A percentile compares a stretch with the other conserved stretches of the same genome.
These are phyloP conservation scores for Myrmophylax atrothorax DNA, from an alignment of 2,113 vertebrate species.

Conservation along the genomic window DNA sequence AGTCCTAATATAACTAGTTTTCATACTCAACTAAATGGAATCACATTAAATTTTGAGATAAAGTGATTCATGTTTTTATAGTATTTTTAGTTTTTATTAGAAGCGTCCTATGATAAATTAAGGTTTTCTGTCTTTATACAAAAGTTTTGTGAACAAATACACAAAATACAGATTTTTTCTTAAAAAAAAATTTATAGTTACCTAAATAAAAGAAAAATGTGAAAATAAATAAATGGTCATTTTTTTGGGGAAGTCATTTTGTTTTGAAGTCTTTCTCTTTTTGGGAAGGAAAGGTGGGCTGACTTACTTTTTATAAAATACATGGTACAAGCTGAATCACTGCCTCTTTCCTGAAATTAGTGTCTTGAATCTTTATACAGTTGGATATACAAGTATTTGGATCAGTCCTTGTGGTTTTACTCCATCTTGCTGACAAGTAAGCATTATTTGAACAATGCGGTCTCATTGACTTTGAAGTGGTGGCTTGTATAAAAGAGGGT, in stretches of 20 bases:
- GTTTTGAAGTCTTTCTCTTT: background rate
- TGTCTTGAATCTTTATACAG: background rate
- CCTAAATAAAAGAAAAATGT: background rate
- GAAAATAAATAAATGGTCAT: background rate
- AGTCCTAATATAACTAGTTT: background rate
- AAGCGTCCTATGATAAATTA: background rate
- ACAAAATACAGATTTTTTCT: background rate
- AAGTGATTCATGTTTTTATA: background rate
- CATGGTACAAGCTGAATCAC: background rate
- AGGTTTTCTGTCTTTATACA: background rate
- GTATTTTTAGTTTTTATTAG: background rate
- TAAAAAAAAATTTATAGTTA: background rate
- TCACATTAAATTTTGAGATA: background rate
- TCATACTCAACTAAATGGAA: background rate
- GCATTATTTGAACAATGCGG: background rate
- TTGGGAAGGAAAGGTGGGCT: background rate
- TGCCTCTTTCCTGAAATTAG: background rate
- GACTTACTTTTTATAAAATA: background rate
- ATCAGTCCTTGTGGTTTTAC: background rate
- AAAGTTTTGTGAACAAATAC: background rate
- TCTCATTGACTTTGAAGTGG: background rate
- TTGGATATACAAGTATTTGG: background rate
- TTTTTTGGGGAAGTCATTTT: background rate
- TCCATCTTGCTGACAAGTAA: background rate
- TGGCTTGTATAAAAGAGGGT: background rate